Evolutionary conservation across 2,888 invertebrate genomes (phyloP), one percentile per base, ranked within the genome.

Genomic region (Oxyscelio sp.): DNA sequence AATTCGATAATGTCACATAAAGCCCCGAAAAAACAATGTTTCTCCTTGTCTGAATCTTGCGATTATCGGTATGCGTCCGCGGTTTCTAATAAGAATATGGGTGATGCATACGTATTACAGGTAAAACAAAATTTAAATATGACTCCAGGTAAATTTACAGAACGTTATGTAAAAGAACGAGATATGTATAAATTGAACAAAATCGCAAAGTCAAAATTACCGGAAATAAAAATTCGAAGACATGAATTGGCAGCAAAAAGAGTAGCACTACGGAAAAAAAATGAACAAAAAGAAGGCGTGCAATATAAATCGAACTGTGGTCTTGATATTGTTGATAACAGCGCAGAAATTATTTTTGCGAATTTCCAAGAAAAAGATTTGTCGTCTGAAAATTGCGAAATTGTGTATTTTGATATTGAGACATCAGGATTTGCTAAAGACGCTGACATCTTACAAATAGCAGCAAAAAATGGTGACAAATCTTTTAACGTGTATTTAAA

Each of bases 401-500:
- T 75, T 22, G 48, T 65, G 0, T 75, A 56, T 56, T 45, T 75
- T 27, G 31, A 74, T 63, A 1, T 74, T 0, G 9, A 56, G 22
- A 74, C 43, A 11, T 63, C 74, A 1, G 52, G 63, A 13, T 27
- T 63, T 21, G 63, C 63, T n/a, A 13, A 15, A 50, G 52, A 24
- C 15, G 38, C 59, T 52, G 61, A 78, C 43, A 68, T 70, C 13
- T 54, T 78, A 22, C 61, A 78, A 11, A 78, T 78, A 22, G 61
- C 78, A n/a, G 78, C 78, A 50, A 52, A 61, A 31, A n/a, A 40
- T 19, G 59, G 24, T 22, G 71, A 58, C 34, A 54, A 4, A 68
- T 66, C 34, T 40, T 86, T 82, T 63, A 74, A 74, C 21, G 70
- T 74, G 24, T 86, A 71, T 43, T 45, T 82, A 11, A 56, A 75